These are phyloP conservation scores for Leucophenga montana DNA, from an alignment of 2,888 invertebrate genomes.

Conservation along the genomic window DNA sequence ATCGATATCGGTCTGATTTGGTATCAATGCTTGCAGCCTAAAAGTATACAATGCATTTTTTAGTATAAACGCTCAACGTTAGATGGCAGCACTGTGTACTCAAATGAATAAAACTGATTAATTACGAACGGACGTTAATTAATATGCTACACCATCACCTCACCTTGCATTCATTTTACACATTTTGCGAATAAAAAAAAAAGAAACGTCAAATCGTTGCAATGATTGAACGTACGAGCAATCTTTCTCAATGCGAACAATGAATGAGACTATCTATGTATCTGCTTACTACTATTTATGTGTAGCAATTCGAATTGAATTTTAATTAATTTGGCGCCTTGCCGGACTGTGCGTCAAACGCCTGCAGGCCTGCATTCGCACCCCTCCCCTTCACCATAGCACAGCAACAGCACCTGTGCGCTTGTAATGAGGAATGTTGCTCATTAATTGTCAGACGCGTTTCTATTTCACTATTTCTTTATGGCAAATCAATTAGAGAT, in stretches of 20 bases:
- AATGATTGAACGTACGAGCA: not conserved
- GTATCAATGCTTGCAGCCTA: constrained; percentile 26
- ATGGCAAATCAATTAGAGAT: constrained; percentile 27
- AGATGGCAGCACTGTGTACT: constrained; percentile 8
- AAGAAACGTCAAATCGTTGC: not conserved
- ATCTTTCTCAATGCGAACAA: not conserved
- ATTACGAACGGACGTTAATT: constrained; percentile 23
- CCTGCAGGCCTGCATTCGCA: not conserved
- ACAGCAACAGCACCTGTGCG: not conserved
- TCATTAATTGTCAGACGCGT: constrained; percentile 20
- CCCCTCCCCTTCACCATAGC: not conserved
- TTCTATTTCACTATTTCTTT: constrained; percentile 18
- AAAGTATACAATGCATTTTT: constrained; percentile 35
- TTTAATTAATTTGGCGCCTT: constrained; percentile 42
- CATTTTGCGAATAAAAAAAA: not conserved
- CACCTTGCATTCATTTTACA: constrained; percentile 30
- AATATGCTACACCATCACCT: constrained; percentile 40
- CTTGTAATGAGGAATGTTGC: constrained; percentile 23
- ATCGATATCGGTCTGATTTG: constrained; percentile 24
- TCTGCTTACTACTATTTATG: constrained; percentile 5
- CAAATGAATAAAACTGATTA: constrained; percentile 2
- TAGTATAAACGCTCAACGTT: not conserved
- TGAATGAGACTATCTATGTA: not conserved
- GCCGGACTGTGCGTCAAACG: constrained; percentile 10
- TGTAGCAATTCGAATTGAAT: constrained; percentile 34